These are phyloP conservation scores for Helostoma temminkii DNA, from an alignment of 2,797 vertebrate species.

Conservation along the genomic window DNA sequence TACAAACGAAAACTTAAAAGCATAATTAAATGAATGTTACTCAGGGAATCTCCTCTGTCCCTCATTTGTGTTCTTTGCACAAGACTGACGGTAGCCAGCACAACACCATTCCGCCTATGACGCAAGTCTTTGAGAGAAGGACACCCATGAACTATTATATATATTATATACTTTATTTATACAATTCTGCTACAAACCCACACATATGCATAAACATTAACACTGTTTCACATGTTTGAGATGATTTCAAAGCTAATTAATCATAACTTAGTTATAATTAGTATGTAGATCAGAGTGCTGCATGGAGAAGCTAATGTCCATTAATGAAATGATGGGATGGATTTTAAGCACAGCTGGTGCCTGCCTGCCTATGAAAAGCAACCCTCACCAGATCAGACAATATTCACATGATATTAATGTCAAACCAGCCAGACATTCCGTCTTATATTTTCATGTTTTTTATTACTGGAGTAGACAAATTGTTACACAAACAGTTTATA, in stretches of 20 bases:
- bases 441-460: not conserved
- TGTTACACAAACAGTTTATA: too few relatives aligned
- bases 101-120: too few relatives aligned
- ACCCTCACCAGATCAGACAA: constrained; percentile 18
- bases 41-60: not conserved
- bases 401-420: constrained; percentile 18
- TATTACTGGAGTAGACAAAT: constrained; percentile 12
- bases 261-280: constrained; percentile 32
- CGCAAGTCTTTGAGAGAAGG: too few relatives aligned
- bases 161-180: too few relatives aligned
- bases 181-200: constrained; percentile 18
- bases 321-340: constrained; percentile 4
- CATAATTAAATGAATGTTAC: constrained; percentile 24
- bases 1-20: constrained; percentile 41
- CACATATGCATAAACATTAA: constrained; percentile 10
- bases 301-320: constrained; percentile 24
- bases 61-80: not conserved
- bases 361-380: constrained; percentile 25
- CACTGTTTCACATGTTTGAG: constrained; percentile 7
- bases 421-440: too few relatives aligned
- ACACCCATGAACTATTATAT: too few relatives aligned
- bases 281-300: constrained; percentile 31
- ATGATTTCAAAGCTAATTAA: constrained; percentile 32
- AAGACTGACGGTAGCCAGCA: too few relatives aligned
- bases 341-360: constrained; percentile 41